Conservation (phyloP, 2,797 vertebrate species). For the Orestias chungarensis region DNA sequence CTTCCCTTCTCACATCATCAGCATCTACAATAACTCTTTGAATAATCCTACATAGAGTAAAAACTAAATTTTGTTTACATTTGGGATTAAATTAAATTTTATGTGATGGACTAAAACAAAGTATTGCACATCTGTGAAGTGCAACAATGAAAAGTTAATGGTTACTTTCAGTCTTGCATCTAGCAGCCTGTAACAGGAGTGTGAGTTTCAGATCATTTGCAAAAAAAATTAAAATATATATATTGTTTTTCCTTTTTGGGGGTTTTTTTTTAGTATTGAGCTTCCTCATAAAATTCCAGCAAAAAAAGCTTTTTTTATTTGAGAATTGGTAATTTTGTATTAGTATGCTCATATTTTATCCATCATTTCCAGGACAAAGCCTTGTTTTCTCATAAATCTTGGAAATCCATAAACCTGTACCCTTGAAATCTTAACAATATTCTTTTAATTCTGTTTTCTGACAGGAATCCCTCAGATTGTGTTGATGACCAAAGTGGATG, state of each 20-base stretch:
- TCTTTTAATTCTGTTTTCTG: neutral
- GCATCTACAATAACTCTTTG: too few species aligned
- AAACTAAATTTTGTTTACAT: too few species aligned
- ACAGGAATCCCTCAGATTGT: conserved; percentile 71
- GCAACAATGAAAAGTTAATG: neutral
- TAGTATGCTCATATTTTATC: neutral
- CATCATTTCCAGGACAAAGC: neutral
- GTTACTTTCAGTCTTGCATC: too few species aligned
- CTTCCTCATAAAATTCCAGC: neutral
- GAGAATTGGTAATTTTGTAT: neutral
- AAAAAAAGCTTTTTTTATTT: neutral
- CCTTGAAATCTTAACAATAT: neutral
- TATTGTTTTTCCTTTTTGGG: too few species aligned
- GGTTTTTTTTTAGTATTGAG: too few species aligned
- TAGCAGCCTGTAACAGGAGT: neutral
- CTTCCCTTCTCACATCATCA: too few species aligned
- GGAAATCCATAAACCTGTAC: neutral
- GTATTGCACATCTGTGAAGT: neutral
- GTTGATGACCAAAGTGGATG: conserved; percentile 74
- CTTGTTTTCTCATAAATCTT: neutral
- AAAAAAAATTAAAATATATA: neutral
- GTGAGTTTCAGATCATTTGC: neutral
- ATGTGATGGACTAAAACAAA: neutral
- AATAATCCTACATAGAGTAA: too few species aligned
- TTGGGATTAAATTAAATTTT: too few species aligned